Evolutionary conservation across 1,140 invertebrate species (phyloP).

Genomic region (Pomacea maculata): DNA sequence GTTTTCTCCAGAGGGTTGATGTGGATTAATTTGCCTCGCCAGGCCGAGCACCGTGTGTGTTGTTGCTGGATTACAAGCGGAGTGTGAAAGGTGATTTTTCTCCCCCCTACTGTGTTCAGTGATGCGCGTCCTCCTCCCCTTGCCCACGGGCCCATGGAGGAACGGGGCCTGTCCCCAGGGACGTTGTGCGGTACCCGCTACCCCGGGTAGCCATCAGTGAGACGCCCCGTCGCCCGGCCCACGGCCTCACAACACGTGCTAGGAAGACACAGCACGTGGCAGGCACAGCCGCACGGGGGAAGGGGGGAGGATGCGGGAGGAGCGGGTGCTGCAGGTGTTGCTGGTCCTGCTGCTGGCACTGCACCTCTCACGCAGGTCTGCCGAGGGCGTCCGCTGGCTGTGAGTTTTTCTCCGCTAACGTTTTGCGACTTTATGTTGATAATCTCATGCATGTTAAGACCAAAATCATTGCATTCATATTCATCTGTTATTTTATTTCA

Average conservation of each 20-base stretch:
- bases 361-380: constrained; percentile 11
- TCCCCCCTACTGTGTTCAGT: not conserved
- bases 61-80: not conserved
- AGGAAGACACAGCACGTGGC: not conserved
- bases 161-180: not conserved
- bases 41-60: not conserved
- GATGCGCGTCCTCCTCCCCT: not conserved
- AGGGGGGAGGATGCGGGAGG: constrained; percentile 11
- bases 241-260: not conserved
- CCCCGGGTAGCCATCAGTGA: not conserved
- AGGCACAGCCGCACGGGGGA: not conserved
- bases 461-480: not conserved
- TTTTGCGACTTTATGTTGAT: not conserved
- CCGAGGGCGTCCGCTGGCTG: constrained; percentile 20
- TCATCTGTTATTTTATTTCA: not conserved
- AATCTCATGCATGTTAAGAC: not conserved
- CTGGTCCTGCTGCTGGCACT: constrained; percentile 12
- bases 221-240: not conserved
- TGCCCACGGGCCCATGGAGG: not conserved
- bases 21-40: not conserved
- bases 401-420: not conserved
- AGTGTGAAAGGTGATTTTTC: too few relatives aligned
- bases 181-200: not conserved
- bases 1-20: not conserved
- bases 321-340: constrained; percentile 9